Conservation (phyloP, 2,797 vertebrate genomes). For the Pampus argenteus region DNA sequence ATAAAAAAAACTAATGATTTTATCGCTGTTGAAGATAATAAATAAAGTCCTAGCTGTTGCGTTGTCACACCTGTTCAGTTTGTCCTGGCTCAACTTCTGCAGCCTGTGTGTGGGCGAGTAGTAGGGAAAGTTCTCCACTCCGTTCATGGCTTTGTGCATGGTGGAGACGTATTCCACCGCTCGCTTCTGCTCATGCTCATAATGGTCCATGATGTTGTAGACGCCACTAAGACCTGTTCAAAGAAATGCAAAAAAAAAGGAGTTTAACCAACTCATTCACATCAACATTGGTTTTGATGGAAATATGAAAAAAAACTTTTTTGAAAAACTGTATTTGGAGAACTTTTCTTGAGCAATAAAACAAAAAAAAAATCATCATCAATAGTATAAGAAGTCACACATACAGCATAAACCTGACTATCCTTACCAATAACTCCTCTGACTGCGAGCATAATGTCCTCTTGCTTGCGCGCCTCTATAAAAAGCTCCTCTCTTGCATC, state of each 20-base stretch:
- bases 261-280: neutral
- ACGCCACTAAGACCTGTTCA: slow-evolving; percentile 83
- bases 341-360: neutral
- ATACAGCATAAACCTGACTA: neutral
- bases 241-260: neutral
- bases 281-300: neutral
- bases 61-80: slow-evolving; percentile 72
- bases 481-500: slow-evolving; percentile 77
- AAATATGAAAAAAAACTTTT: neutral
- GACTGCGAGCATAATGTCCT: slow-evolving; percentile 63
- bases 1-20: neutral
- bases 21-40: too few relatives aligned
- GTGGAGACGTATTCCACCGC: slow-evolving; percentile 83
- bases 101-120: slow-evolving; percentile 82
- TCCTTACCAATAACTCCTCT: slow-evolving; percentile 83
- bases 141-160: slow-evolving; percentile 87
- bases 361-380: neutral
- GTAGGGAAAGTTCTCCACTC: slow-evolving; percentile 80
- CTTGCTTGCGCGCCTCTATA: slow-evolving; percentile 74
- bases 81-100: slow-evolving; percentile 67
- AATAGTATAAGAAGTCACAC: neutral
- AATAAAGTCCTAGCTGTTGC: neutral
- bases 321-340: neutral
- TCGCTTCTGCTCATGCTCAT: slow-evolving; percentile 81
- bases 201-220: slow-evolving; percentile 85